A percentile compares a stretch with the other conserved stretches of the same genome.
phyloP scores from a whole-genome alignment of 2,888 invertebrate genomes.

The Volucella zonaria region DNA sequence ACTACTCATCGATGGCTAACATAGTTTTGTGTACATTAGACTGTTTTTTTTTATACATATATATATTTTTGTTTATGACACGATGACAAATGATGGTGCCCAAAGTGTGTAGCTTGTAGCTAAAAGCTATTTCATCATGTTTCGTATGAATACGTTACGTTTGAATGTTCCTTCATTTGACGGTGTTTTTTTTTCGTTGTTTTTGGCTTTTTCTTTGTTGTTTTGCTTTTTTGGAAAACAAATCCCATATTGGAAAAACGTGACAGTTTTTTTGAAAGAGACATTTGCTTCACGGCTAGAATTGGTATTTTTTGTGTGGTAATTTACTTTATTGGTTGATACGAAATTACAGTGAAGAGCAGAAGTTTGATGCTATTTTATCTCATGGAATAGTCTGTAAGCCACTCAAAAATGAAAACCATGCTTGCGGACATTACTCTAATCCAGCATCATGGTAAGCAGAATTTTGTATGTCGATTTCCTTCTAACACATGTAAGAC shows the following conservation, averaged over 20 bases:
- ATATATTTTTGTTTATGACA: constrained; percentile 32
- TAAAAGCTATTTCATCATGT: constrained; percentile 29
- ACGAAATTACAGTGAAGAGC: neutral
- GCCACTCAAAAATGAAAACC: too few species aligned
- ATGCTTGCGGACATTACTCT: too few species aligned
- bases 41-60: neutral
- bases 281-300: constrained; percentile 8
- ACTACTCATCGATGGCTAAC: constrained; percentile 19
- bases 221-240: constrained; percentile 15
- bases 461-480: too few species aligned
- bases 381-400: too few species aligned
- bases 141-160: constrained; percentile 12
- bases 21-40: constrained; percentile 4
- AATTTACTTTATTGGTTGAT: constrained; percentile 14
- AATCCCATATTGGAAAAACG: constrained; percentile 52
- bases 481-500: too few species aligned
- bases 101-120: constrained; percentile 18
- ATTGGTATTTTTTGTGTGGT: neutral
- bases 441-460: too few species aligned
- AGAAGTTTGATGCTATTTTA: neutral
- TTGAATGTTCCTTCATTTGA: too few species aligned
- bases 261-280: constrained; percentile 47
- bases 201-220: neutral
- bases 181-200: too few species aligned
- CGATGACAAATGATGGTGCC: constrained; percentile 44